Percentiles rank a stretch among this genome's conserved stretches.
Evolutionary conservation across 2,113 vertebrate genomes (phyloP).

Genomic region (Origma solitaria): DNA sequence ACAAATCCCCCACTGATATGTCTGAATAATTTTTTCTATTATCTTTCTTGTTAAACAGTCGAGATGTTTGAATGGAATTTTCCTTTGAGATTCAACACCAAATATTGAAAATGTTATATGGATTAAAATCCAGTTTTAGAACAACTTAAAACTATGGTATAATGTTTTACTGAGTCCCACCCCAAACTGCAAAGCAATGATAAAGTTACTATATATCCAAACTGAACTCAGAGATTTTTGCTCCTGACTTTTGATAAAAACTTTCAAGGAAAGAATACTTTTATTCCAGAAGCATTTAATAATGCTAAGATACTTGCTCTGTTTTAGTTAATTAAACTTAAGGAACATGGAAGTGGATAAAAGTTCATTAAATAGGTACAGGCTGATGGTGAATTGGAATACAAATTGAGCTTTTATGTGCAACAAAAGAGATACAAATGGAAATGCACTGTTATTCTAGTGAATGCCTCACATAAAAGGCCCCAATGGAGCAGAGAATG

Average conservation of each 20-base stretch:
- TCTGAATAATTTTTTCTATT: neutral
- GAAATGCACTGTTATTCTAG: conserved; percentile 18
- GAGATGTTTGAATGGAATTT: neutral
- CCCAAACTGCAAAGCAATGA: neutral
- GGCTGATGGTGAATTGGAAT: conserved; percentile 52
- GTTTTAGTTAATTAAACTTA: conserved; percentile 75
- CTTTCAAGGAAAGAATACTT: conserved; percentile 53
- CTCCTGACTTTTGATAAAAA: conserved; percentile 25
- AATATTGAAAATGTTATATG: neutral
- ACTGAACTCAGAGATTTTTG: neutral
- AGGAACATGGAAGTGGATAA: conserved; percentile 65
- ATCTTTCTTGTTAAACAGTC: neutral
- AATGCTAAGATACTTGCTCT: conserved; percentile 50
- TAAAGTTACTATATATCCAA: neutral
- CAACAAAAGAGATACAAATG: conserved; percentile 43
- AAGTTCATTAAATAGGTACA: conserved; percentile 69
- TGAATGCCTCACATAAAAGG: conserved; percentile 23
- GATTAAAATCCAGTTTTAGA: neutral
- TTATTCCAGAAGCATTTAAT: conserved; percentile 58
- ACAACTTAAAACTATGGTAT: neutral
- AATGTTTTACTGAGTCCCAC: neutral
- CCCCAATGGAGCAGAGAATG: conserved; percentile 17
- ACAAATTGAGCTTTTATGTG: conserved; percentile 66
- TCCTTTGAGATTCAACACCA: neutral
- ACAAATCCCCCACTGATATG: neutral